Evolutionary conservation across 2,888 invertebrate species (phyloP).

Genomic region (Polydrusus tereticollis): DNA sequence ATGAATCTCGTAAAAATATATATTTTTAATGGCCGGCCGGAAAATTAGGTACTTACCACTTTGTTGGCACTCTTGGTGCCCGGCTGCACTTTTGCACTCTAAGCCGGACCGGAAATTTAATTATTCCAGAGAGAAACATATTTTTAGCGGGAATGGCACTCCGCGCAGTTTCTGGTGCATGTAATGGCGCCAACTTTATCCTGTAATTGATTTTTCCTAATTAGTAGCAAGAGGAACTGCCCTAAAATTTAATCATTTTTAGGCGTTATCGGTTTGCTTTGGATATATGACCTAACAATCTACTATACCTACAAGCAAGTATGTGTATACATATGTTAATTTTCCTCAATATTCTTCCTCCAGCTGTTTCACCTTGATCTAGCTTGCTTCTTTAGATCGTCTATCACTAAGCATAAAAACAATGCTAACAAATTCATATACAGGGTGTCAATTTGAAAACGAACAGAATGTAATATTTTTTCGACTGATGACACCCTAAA

Average conservation of each 20-base stretch:
- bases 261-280: neutral
- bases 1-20: constrained; percentile 40
- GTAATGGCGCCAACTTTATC: constrained; percentile 18
- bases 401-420: too few species aligned
- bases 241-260: neutral
- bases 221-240: neutral
- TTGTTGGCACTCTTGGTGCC: constrained; percentile 38
- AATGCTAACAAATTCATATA: too few species aligned
- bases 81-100: constrained; percentile 38
- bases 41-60: constrained; percentile 42
- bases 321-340: too few species aligned
- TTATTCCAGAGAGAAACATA: constrained; percentile 38
- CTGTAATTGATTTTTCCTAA: constrained; percentile 18
- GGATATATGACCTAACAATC: too few species aligned
- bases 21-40: constrained; percentile 38
- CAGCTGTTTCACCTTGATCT: too few species aligned
- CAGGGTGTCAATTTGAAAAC: too few species aligned
- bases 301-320: too few species aligned
- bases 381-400: too few species aligned
- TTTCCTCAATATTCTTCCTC: too few species aligned
- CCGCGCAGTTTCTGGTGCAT: constrained; percentile 5
- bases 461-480: too few species aligned
- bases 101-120: constrained; percentile 40
- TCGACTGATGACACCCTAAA: too few species aligned
- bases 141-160: constrained; percentile 19